Evolutionary conservation across 2,113 vertebrate species (phyloP).

Genomic region (Marmota monax): DNA sequence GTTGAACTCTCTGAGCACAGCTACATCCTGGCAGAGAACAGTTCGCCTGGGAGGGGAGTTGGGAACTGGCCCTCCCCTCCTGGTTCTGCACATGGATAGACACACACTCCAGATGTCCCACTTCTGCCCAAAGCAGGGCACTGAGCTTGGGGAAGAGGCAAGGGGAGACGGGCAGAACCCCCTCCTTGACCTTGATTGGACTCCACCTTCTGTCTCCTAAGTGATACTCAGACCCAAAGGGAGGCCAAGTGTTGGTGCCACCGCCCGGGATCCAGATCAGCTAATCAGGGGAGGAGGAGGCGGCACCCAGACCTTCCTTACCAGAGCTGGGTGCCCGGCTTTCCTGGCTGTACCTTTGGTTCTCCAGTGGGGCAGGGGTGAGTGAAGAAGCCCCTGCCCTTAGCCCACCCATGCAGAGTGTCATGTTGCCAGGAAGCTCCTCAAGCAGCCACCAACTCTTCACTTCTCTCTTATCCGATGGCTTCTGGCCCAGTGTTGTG

Average conservation of each 20-base stretch:
- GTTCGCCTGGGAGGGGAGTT: background rate
- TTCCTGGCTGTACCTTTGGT: background rate
- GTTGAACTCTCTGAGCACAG: background rate
- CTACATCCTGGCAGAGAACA: background rate
- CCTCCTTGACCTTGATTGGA: conserved; percentile 20
- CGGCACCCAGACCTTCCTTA: background rate
- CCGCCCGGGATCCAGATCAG: no score
- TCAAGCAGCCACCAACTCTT: background rate
- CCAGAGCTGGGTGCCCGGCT: background rate
- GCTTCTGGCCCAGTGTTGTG: background rate
- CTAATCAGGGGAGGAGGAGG: background rate
- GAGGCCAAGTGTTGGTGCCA: background rate
- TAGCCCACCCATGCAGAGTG: background rate
- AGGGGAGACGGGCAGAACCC: background rate
- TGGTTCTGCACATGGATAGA: fast-evolving
- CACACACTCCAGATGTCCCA: background rate
- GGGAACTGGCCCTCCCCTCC: background rate
- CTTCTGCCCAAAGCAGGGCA: background rate
- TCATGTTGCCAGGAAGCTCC: background rate
- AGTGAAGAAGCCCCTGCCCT: background rate
- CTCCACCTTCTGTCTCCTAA: background rate
- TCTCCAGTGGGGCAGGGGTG: background rate
- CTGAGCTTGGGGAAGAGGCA: background rate
- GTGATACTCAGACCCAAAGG: background rate
- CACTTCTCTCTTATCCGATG: background rate